phyloP scores from a whole-genome alignment of 2,113 vertebrate species.

The Alligator sinensis region DNA sequence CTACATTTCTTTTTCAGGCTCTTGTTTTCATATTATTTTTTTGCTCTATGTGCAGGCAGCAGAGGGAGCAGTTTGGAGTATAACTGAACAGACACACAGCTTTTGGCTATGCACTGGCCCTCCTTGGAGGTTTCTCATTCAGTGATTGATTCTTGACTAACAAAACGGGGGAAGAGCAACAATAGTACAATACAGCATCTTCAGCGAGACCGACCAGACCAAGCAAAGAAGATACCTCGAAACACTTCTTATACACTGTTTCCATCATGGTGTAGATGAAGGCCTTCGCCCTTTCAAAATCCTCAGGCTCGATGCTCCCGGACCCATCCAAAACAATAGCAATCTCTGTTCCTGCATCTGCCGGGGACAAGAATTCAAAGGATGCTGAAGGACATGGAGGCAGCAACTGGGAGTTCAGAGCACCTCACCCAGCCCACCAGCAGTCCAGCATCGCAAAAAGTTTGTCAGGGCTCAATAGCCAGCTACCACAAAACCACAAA shows the following conservation, averaged over 20 bases:
- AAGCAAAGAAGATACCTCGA: slow-evolving; percentile 67
- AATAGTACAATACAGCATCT: neutral
- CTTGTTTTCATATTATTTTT: neutral
- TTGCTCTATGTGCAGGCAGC: neutral
- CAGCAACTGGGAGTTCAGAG: neutral
- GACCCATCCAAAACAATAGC: slow-evolving; percentile 84
- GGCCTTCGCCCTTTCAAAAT: slow-evolving; percentile 83
- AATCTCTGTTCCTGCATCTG: slow-evolving; percentile 78
- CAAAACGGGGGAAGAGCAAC: neutral
- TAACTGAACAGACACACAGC: neutral
- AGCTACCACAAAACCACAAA: neutral
- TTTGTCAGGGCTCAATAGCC: neutral
- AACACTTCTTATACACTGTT: slow-evolving; percentile 79
- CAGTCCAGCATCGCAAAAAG: neutral
- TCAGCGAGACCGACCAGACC: neutral
- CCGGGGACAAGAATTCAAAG: neutral
- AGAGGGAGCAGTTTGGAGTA: neutral
- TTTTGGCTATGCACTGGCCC: neutral
- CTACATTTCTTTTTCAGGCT: neutral
- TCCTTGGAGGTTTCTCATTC: neutral
- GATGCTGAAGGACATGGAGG: neutral
- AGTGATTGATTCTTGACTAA: neutral
- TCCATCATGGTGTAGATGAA: slow-evolving; percentile 81
- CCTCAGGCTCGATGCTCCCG: slow-evolving; percentile 70
- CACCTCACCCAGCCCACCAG: neutral